Evolutionary conservation across 2,888 invertebrate genomes (phyloP), one percentile per base, ranked within the genome.

Genomic region (Phasia obesa): DNA sequence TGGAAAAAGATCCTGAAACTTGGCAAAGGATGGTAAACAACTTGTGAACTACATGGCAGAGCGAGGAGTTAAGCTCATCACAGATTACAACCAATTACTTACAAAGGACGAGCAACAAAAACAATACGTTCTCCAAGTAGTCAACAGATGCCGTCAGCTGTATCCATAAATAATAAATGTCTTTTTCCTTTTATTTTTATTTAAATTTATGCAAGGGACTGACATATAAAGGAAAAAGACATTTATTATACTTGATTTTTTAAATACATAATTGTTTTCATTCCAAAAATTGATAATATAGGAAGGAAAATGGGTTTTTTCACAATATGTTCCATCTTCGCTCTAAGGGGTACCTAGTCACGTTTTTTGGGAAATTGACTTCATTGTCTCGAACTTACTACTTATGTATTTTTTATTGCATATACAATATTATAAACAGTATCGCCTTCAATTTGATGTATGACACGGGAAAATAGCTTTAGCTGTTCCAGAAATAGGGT

Each of bases 21-120:
- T 73, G 74, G 78, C 53, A 70, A 60, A 70, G 74, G 42, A 60
- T 79, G 60, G 65, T 76, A 35, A 64, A 62, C 53, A 73, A 67
- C 47, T 65, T 81, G 47, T 73, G 31, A 81, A 81, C 31, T 79
- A 67, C 64, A 71, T 53, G 65, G 53, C 70, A 59, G 79, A 79
- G 60, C 59, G 55, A 67, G 79, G 71, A 53, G 70, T 78, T 23
- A 78, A 71, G 60, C 69, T 84, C 47, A 74, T 77, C n/a, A 53
- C 73, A 57, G 59, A 74, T 25, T 79, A 47, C 47, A 60, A 51
- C 53, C 59, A 67, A 31, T 67, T 67, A 74, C 60, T 73, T 73
- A 60, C 59, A 65, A 60, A 79, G 53, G 59, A 59, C 60, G 57
- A 77, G 47, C 49, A 80, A 53, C 77, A 84, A 60, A 74, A 81